Evolutionary conservation across 2,797 vertebrate species (phyloP).

Genomic region (Molossus alvarezi): DNA sequence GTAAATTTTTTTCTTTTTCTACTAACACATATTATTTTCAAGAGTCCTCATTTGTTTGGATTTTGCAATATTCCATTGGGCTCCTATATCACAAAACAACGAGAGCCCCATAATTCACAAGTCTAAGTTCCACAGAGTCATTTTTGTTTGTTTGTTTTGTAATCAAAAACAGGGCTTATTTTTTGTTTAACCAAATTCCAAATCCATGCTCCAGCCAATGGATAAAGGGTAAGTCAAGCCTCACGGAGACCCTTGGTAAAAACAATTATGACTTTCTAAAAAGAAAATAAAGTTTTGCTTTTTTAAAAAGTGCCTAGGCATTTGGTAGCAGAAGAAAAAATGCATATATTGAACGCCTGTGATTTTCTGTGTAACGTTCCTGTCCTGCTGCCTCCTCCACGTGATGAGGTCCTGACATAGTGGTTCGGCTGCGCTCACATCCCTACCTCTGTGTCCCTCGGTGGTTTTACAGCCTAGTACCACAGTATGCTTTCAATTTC

Average conservation of each 20-base stretch:
- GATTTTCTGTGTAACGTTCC: neutral
- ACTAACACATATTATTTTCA: neutral
- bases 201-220: slow-evolving; percentile 33
- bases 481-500: neutral
- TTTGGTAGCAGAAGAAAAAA: neutral
- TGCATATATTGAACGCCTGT: neutral
- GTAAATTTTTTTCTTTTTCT: neutral
- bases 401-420: rapidly evolving
- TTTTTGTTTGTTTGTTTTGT: neutral
- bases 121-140: neutral
- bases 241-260: neutral
- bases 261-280: neutral
- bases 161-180: slow-evolving; percentile 66
- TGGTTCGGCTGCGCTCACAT: neutral
- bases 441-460: neutral
- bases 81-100: neutral
- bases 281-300: neutral
- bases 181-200: slow-evolving; percentile 46
- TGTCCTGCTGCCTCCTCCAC: neutral
- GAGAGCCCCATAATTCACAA: neutral
- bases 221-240: neutral
- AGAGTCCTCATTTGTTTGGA: neutral
- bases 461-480: neutral
- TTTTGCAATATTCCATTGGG: neutral
- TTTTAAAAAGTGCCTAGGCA: neutral